A percentile compares a stretch with the other conserved stretches of the same genome.
phyloP scores from a whole-genome alignment of 2,797 vertebrate genomes.

The Petrocephalus schoutedeni region DNA sequence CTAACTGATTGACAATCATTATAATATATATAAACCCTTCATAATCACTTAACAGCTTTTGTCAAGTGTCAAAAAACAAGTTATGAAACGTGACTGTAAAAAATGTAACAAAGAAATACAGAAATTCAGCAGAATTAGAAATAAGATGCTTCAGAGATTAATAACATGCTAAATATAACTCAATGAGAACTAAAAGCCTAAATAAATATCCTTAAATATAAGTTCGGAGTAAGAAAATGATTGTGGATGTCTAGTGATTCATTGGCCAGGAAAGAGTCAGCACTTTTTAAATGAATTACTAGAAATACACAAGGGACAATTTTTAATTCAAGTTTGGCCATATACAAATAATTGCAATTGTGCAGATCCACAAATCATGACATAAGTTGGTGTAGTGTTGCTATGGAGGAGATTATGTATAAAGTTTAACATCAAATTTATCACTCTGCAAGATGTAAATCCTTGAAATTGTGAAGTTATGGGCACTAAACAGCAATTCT shows the following conservation, averaged over 20 bases:
- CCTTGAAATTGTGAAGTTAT: slow-evolving; percentile 9
- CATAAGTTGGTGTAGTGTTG: background rate
- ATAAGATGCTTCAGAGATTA: background rate
- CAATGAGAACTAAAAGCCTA: background rate
- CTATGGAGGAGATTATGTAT: background rate
- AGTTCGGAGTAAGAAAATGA: background rate
- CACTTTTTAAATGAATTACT: background rate
- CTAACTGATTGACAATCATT: background rate
- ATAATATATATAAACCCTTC: background rate
- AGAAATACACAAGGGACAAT: background rate
- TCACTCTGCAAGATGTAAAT: background rate
- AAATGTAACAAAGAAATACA: background rate
- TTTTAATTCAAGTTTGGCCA: background rate
- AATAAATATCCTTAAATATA: background rate
- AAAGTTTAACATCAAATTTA: background rate
- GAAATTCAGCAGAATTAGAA: background rate
- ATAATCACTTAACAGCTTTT: background rate
- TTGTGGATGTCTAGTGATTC: background rate
- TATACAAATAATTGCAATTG: background rate
- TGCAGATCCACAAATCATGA: background rate
- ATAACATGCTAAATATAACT: background rate
- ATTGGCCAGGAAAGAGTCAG: background rate
- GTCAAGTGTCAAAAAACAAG: background rate
- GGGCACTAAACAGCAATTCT: slow-evolving; percentile 18
- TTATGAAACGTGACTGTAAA: background rate